Conservation (phyloP, 2,888 invertebrate genomes). For the Cyrtodaria siliqua region DNA sequence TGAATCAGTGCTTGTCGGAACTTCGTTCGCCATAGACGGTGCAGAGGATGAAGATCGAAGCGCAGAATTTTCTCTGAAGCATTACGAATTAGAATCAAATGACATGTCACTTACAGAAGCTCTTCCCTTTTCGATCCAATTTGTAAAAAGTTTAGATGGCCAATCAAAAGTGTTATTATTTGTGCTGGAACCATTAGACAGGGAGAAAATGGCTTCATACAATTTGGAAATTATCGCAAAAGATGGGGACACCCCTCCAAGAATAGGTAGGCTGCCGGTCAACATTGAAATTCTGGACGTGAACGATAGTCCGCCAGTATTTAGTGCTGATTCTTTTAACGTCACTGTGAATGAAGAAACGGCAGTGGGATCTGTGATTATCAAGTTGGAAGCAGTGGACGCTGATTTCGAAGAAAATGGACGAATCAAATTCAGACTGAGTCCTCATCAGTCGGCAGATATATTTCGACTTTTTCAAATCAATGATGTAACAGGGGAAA, state of each 20-base stretch:
- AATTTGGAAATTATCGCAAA: constrained; percentile 68
- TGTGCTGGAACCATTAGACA: constrained; percentile 67
- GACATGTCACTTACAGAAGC: constrained; percentile 11
- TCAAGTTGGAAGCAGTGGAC: constrained; percentile 92
- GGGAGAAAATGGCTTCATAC: constrained; percentile 70
- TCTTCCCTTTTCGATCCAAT: constrained; percentile 68
- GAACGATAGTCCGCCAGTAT: constrained; percentile 73
- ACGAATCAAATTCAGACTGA: constrained; percentile 86
- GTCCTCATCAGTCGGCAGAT: constrained; percentile 68
- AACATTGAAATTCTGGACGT: constrained; percentile 67
- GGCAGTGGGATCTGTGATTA: constrained; percentile 49
- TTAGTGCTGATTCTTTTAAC: constrained; percentile 60
- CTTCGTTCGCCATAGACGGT: constrained; percentile 64
- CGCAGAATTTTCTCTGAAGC: constrained; percentile 62
- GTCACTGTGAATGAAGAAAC: constrained; percentile 65
- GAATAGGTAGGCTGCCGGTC: constrained; percentile 62
- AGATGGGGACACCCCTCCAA: constrained; percentile 69
- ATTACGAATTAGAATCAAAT: constrained; percentile 61
- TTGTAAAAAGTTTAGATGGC: constrained; percentile 69
- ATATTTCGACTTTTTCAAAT: constrained; percentile 71
- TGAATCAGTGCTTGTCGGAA: constrained; percentile 64
- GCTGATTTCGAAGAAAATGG: constrained; percentile 93
- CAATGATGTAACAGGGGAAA: constrained; percentile 69
- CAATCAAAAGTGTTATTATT: constrained; percentile 67
- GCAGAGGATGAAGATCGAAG: constrained; percentile 70